A percentile compares a stretch with the other conserved stretches of the same genome.
These are phyloP conservation scores for Uromys caudimaculatus DNA, from an alignment of 2,797 vertebrate genomes.

Conservation along the genomic window DNA sequence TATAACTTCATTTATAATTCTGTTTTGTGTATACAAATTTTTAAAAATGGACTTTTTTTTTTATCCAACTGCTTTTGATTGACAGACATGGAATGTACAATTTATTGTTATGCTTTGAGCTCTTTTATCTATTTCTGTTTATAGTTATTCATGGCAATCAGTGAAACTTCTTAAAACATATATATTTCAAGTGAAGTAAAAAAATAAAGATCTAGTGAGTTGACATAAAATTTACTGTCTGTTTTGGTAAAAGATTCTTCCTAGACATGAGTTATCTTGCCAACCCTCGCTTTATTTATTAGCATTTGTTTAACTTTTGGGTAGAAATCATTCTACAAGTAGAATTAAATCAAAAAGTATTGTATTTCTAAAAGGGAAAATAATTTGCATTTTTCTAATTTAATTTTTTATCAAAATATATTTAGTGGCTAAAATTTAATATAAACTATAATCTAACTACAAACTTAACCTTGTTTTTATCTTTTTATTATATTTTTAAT, in stretches of 20 bases:
- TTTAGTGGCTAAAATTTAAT: conserved; percentile 4
- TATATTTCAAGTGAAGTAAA: conserved; percentile 57
- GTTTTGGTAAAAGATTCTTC: conserved; percentile 43
- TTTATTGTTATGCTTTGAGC: conserved; percentile 22
- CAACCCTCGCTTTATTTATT: background rate
- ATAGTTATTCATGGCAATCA: conserved; percentile 42
- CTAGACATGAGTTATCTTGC: background rate
- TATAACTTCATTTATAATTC: conserved; percentile 20
- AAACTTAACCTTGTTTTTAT: conserved; percentile 45
- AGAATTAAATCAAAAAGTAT: conserved; percentile 46
- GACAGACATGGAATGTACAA: background rate
- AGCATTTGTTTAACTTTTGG: conserved; percentile 47
- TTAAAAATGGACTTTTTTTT: conserved; percentile 55
- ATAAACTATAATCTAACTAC: background rate
- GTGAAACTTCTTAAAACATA: background rate
- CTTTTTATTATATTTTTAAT: conserved; percentile 56
- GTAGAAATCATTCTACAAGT: conserved; percentile 10
- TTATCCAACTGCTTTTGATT: conserved; percentile 26
- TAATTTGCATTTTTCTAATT: conserved; percentile 35
- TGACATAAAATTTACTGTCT: background rate
- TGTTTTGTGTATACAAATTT: conserved; percentile 50
- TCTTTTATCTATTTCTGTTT: conserved; percentile 44
- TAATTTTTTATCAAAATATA: conserved; percentile 37
- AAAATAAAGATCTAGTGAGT: conserved; percentile 33
- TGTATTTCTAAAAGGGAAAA: conserved; percentile 35